Base-by-base conservation (phyloP, 2,797 vertebrate species). In the Onychomys arenicola region DNA sequence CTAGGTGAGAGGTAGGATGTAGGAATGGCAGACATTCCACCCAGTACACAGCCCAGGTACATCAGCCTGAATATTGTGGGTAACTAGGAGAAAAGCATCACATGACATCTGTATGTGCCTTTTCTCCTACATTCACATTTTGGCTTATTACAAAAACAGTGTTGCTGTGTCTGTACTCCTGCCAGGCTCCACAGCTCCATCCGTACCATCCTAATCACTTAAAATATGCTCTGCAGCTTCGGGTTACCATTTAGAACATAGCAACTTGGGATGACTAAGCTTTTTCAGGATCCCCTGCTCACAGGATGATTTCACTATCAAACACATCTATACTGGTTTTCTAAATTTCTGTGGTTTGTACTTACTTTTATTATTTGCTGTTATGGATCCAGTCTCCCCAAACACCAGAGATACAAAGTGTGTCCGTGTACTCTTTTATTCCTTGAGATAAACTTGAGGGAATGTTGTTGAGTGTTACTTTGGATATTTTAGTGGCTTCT, bases 71-170 rank as follows among this genome's bases (percentile, higher is more conserved):
- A 25, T 55, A 0, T 97, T 80, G 0, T 97, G 97, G 98, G 97
- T 98, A 97, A 94, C 96, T 78, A 85, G 81, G 27, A 65, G 96
- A 98, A 96, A 96, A 98, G 98, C 98, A 98, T 98, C 98, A 97
- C 93, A 97, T 98, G 98, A 98, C 67, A 85, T 69, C 93, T 59
- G 94, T 95, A 97, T 98, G 96, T 83, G 95, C 97, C 75, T 96
- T 95, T 84, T 92, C 90, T 96, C 94, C 97, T 95, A 81, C 59
- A 84, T 97, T 98, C 93, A 73, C 97, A 96, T 97, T 98, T 97
- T 97, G 94, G 96, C 80, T 95, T 85, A 93, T 98, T 97, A 97
- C 80, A 95, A 92, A 61, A 94, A 27, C 93, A 55, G 86, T 67
- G 95, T 95, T 97, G 87, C 95, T 46, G 65, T 97, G 96, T 95